Evolutionary conservation across 1,140 invertebrate genomes (phyloP), one percentile per base, ranked within the genome.

Genomic region (Dreissena polymorpha): DNA sequence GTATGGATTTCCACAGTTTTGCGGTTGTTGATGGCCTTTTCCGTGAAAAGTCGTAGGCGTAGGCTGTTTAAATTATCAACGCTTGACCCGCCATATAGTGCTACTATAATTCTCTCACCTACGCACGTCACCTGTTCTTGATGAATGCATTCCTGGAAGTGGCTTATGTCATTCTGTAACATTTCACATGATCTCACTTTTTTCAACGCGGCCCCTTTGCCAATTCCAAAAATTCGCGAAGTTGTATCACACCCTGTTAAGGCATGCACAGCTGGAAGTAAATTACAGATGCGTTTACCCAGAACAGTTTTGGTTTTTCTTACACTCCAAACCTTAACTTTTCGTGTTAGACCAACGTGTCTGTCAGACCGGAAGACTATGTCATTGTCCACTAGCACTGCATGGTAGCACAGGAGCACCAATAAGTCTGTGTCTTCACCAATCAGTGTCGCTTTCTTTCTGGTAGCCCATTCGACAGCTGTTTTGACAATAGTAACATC

Each of bases 201-300:
- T n/a, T n/a, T n/a, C n/a, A n/a, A n/a, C n/a, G n/a, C n/a, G n/a
- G n/a, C n/a, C n/a, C n/a, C n/a, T n/a, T n/a, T n/a, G n/a, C n/a
- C n/a, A n/a, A n/a, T n/a, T n/a, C n/a, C n/a, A n/a, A n/a, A n/a
- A n/a, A n/a, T n/a, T n/a, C n/a, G n/a, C n/a, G n/a, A n/a, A n/a
- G n/a, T n/a, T n/a, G n/a, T 83, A 29, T 85, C 84, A 74, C 85
- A 86, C 27, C 85, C 85, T 18, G 80, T 86, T 10, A 86, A 57
- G 16, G 85, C 80, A 70, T 83, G 80, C 14, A 79, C 39, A 57
- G 83, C 65, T 68, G 23, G 50, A 10, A 77, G 21, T 21, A 29
- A n/a, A 6, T 18, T 6, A 49, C 75, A 77, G 13, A n/a, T 68
- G 14, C 68, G 23, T 18, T 8, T 5, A 16, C 39, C 49, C 1